These are phyloP conservation scores for Neosalanx taihuensis DNA, from an alignment of 2,797 vertebrate genomes.

Conservation along the genomic window DNA sequence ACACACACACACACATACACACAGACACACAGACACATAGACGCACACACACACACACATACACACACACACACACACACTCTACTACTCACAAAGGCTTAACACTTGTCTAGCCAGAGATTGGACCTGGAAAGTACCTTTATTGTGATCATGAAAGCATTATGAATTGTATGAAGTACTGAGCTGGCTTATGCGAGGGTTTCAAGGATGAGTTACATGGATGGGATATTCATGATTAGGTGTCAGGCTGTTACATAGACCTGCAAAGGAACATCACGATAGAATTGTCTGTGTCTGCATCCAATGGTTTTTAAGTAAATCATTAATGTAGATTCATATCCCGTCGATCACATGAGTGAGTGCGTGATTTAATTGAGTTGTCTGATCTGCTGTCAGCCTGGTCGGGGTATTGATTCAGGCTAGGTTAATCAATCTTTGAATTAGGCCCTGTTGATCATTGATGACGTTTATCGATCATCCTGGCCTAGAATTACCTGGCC, in stretches of 20 bases:
- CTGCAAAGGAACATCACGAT: no score
- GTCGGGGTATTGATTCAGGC: slow-evolving; percentile 35
- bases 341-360: neutral
- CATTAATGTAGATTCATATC: no score
- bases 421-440: slow-evolving; percentile 36
- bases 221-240: no score
- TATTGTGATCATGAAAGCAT: neutral
- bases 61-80: no score
- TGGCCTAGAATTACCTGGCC: slow-evolving; percentile 2
- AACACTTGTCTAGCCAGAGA: neutral
- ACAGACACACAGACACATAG: neutral
- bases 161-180: no score
- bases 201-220: no score
- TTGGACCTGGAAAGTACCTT: neutral
- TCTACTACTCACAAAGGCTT: neutral
- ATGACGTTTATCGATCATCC: slow-evolving; percentile 35
- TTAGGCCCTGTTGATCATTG: slow-evolving; percentile 23
- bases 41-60: slow-evolving; percentile 22
- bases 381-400: slow-evolving; percentile 18
- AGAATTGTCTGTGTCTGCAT: no score
- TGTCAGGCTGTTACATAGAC: no score
- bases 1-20: slow-evolving; percentile 22
- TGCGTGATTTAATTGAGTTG: neutral
- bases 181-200: no score
- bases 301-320: no score